phyloP scores from a whole-genome alignment of 2,888 invertebrate species.

The Drosophila parthenogenetica region DNA sequence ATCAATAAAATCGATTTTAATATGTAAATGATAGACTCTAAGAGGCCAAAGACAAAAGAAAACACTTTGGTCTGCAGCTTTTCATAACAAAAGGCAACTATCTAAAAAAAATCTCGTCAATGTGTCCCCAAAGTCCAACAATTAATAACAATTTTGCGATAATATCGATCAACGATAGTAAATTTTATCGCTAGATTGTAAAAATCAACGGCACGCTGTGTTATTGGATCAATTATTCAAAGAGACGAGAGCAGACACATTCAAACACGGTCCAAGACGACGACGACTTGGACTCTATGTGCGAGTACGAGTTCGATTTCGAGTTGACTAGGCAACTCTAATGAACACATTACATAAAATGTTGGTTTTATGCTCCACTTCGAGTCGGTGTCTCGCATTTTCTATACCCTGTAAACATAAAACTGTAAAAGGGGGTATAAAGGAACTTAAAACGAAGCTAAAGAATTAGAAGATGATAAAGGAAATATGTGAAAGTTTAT shows the following conservation, averaged over 20 bases:
- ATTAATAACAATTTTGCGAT: slow-evolving; percentile 80
- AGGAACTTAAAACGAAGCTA: background rate
- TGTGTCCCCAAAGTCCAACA: slow-evolving; percentile 32
- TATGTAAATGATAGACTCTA: slow-evolving; percentile 65
- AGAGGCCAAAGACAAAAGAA: slow-evolving; percentile 43
- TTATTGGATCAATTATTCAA: slow-evolving; percentile 76
- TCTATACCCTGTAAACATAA: slow-evolving; percentile 24
- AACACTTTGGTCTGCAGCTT: slow-evolving; percentile 54
- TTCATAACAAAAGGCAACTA: slow-evolving; percentile 21
- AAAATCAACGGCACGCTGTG: slow-evolving; percentile 76
- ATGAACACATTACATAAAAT: slow-evolving; percentile 79
- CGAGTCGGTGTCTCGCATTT: slow-evolving; percentile 39
- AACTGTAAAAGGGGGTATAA: background rate
- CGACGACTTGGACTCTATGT: background rate
- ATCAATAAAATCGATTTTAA: slow-evolving; percentile 67
- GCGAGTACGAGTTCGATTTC: background rate
- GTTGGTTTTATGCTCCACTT: slow-evolving; percentile 76
- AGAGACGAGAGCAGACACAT: slow-evolving; percentile 13
- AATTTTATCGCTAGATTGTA: slow-evolving; percentile 75
- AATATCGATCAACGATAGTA: slow-evolving; percentile 73
- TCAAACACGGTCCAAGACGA: slow-evolving; percentile 8
- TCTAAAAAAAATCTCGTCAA: background rate
- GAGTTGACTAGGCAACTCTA: slow-evolving; percentile 57
- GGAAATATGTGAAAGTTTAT: background rate
- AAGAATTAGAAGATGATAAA: background rate